Percentiles rank a stretch among this genome's conserved stretches.
Evolutionary conservation across 2,113 vertebrate species (phyloP).

Genomic region (Ancistrus triradiatus): DNA sequence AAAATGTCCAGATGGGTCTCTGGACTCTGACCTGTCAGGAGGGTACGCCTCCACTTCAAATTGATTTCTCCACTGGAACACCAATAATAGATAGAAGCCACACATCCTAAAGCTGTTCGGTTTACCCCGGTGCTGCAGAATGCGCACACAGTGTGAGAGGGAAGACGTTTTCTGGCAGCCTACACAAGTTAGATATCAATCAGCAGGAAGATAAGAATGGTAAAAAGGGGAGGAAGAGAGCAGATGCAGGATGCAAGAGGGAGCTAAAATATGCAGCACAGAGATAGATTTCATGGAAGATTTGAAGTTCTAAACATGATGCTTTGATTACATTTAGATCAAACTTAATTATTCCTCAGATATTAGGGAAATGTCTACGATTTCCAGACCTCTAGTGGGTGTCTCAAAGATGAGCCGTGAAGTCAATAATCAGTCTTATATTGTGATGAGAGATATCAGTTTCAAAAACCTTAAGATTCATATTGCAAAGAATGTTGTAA

Average conservation of each 20-base stretch:
- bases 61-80: constrained; percentile 29
- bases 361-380: constrained; percentile 18
- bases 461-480: background rate
- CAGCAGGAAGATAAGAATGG: constrained; percentile 35
- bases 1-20: constrained; percentile 63
- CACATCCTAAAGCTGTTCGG: background rate
- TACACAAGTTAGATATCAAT: constrained; percentile 38
- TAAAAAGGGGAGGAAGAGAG: constrained; percentile 21
- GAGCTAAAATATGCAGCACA: constrained; percentile 45
- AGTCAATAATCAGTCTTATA: no score
- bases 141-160: background rate
- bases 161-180: constrained; percentile 15
- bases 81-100: constrained; percentile 14
- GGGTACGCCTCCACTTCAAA: constrained; percentile 29
- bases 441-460: no score
- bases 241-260: constrained; percentile 20
- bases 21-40: constrained; percentile 47
- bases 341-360: background rate
- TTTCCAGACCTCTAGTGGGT: constrained; percentile 1
- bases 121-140: background rate
- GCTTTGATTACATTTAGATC: constrained; percentile 11
- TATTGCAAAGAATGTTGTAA: constrained; percentile 5
- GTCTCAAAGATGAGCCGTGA: background rate
- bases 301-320: constrained; percentile 25
- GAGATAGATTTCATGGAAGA: constrained; percentile 11